Evolutionary conservation across 35 echinoderm and acorn worm genomes (phyloP), one percentile per base, ranked within the genome.

Genomic region (Acanthaster planci): DNA sequence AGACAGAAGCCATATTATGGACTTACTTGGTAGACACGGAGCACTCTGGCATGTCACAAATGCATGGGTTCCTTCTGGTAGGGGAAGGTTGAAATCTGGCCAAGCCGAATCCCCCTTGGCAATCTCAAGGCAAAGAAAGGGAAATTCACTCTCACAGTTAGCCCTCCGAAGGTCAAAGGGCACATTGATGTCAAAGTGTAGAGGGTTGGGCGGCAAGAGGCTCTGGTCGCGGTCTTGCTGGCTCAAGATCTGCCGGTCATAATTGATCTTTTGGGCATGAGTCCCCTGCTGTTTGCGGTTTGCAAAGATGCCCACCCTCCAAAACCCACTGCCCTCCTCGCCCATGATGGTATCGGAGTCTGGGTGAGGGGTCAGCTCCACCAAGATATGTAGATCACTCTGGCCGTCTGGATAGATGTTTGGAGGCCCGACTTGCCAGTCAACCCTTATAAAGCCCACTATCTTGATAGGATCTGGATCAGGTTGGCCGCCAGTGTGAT

Each of bases 101-200:
- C 29, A 34, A 8, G 84, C 67, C 30, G 27, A 30, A 38, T 88
- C 86, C 36, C 86, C 86, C 38, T 88, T 88, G 31, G 77, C 53
- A 39, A 88, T 68, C 86, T 88, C 86, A 8, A 88, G 77, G 10
- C 86, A 88, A 29, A 88, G 50, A 30, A 81, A 82, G 7, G 27
- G 58, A 31, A 32, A 86, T 40, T 55, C 37, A 47, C 64, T 72
- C 10, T 57, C 51, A 59, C 84, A 86, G 42, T 76, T 47, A 7
- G 76, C 39, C 27, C 44, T 57, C 40, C 50, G 44, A 1, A 86
- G 40, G 68, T 86, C 47, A 57, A 86, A 86, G 15, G 42, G 84
- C 21, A 68, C 31, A 2, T 44, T 44, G 14, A 86, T 53, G 58
- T 50, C 44, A n/a, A 76, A 72, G 64, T 72, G 22, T 26, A 72